A percentile compares a stretch with the other conserved stretches of the same genome.
phyloP scores from a whole-genome alignment of 2,113 vertebrate species.

The Turdus rufiventris region DNA sequence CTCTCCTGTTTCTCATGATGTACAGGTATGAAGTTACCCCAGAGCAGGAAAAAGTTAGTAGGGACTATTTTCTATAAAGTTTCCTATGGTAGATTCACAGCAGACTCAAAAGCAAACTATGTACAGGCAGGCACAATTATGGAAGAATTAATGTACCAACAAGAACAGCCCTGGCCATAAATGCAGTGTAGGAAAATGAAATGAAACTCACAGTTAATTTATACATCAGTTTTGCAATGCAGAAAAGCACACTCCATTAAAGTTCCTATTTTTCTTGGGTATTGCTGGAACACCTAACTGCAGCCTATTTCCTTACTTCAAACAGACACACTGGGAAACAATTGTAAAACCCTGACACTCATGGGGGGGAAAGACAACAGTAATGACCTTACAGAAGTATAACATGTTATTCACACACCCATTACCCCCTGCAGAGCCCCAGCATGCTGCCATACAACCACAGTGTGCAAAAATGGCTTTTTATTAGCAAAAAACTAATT shows the following conservation, averaged over 20 bases:
- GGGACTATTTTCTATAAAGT: not conserved
- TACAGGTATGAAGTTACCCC: not conserved
- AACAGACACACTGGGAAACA: not conserved
- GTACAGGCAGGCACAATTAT: not conserved
- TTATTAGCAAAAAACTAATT: not conserved
- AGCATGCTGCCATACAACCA: not conserved
- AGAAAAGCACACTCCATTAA: not conserved
- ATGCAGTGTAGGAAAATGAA: not conserved
- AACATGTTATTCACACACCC: not conserved
- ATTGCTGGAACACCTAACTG: not conserved
- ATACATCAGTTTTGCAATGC: not conserved
- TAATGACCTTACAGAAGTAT: not conserved
- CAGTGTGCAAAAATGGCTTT: not conserved
- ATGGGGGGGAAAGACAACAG: not conserved
- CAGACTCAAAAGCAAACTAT: not conserved
- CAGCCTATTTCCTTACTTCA: not conserved
- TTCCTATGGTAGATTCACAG: not conserved
- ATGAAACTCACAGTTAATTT: not conserved
- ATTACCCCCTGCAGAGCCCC: not conserved
- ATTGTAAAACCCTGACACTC: fast-evolving
- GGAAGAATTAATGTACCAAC: not conserved
- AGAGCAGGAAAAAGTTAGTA: not conserved
- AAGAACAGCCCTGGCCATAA: not conserved
- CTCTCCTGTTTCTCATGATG: not conserved
- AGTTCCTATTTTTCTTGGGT: not conserved